These are phyloP conservation scores for Rhegmatorhina hoffmannsi DNA, from an alignment of 2,113 vertebrate species.

Conservation along the genomic window DNA sequence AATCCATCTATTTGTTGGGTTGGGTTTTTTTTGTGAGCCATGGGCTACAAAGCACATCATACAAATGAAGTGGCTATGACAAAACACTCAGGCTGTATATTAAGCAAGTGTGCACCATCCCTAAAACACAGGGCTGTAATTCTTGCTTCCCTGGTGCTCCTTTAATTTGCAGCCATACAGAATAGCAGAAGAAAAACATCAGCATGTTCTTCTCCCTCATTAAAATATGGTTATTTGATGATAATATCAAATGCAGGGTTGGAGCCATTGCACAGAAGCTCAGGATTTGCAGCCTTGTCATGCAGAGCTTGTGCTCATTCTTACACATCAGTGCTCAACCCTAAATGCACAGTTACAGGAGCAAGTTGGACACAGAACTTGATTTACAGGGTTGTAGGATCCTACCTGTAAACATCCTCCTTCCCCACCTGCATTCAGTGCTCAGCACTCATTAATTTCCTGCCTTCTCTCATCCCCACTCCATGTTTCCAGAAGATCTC, in stretches of 20 bases:
- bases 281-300: neutral
- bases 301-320: neutral
- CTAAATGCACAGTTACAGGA: neutral
- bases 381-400: neutral
- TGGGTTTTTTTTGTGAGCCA: neutral
- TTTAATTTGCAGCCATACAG: neutral
- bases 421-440: neutral
- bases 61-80: neutral
- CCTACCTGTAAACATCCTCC: neutral
- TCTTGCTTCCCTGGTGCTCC: neutral
- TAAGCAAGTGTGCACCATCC: neutral
- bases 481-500: neutral
- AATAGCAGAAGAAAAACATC: neutral
- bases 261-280: neutral
- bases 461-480: neutral
- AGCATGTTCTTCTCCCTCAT: neutral
- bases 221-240: neutral
- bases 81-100: neutral
- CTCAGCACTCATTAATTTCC: neutral
- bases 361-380: neutral
- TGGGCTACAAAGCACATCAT: neutral
- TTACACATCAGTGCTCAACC: neutral
- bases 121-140: neutral
- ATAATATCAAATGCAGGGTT: neutral
- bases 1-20: neutral